Evolutionary conservation across 1,140 invertebrate species (phyloP).

Genomic region (Phortica variegata): DNA sequence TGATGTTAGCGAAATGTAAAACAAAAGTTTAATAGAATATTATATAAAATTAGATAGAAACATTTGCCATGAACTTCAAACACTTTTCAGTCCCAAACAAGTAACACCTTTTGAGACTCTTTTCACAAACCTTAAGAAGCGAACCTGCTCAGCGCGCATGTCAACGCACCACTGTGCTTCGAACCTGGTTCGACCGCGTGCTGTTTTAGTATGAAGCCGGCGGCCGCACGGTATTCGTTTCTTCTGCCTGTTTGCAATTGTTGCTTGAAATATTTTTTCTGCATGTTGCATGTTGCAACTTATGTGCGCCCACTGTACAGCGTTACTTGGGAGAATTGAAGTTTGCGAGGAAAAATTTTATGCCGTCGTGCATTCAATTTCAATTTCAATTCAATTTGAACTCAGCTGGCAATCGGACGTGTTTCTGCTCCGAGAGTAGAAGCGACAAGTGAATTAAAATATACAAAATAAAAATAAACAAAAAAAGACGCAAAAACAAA

Average conservation of each 20-base stretch:
- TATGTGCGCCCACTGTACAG: too few species aligned
- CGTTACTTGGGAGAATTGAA: too few species aligned
- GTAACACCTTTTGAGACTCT: too few species aligned
- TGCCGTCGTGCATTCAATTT: constrained; percentile 30
- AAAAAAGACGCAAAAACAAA: constrained; percentile 4
- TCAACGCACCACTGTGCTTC: constrained; percentile 5
- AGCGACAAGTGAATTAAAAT: constrained; percentile 3
- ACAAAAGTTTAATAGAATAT: too few species aligned
- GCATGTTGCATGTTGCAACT: too few species aligned
- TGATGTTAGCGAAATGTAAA: background rate
- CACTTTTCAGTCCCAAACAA: too few species aligned
- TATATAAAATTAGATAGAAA: too few species aligned
- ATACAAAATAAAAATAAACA: constrained; percentile 11
- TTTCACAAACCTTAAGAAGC: too few species aligned
- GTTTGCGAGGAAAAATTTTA: constrained; percentile 27
- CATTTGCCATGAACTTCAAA: too few species aligned
- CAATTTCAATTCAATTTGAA: background rate
- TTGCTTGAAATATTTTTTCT: too few species aligned
- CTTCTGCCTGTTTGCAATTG: too few species aligned
- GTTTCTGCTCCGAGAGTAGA: background rate
- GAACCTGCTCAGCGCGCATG: constrained; percentile 14
- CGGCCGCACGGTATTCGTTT: too few species aligned
- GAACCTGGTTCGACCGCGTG: constrained; percentile 40
- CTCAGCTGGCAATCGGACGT: constrained; percentile 16
- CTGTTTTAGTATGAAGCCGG: constrained; percentile 39